phyloP scores from a whole-genome alignment of 2,113 vertebrate species.

The Istiophorus platypterus region DNA sequence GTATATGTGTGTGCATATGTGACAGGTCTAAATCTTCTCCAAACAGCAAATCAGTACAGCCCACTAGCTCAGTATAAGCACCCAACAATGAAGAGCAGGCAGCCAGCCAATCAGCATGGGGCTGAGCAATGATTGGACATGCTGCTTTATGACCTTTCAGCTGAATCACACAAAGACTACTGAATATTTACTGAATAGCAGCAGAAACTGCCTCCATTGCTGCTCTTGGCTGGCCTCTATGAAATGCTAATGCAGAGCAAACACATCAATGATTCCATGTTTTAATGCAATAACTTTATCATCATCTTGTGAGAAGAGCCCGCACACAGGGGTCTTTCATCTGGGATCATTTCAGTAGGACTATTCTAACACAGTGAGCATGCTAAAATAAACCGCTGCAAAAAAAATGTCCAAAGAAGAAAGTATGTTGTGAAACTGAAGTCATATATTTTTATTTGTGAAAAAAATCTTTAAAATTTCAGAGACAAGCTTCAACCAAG shows the following conservation, averaged over 20 bases:
- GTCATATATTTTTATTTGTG: background rate
- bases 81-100: slow-evolving; percentile 67
- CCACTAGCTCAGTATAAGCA: slow-evolving; percentile 58
- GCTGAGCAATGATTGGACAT: slow-evolving; percentile 65
- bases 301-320: slow-evolving; percentile 10
- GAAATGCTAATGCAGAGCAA: slow-evolving; percentile 45
- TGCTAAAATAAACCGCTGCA: slow-evolving; percentile 26
- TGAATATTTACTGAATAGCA: slow-evolving; percentile 43
- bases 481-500: background rate
- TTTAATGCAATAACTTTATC: slow-evolving; percentile 49
- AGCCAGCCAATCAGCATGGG: slow-evolving; percentile 68
- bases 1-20: slow-evolving; percentile 51
- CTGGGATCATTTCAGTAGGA: slow-evolving; percentile 35
- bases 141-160: slow-evolving; percentile 71
- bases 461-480: background rate
- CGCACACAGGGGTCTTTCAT: slow-evolving; percentile 40
- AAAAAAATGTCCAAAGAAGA: background rate
- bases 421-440: background rate
- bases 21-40: slow-evolving; percentile 82
- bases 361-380: slow-evolving; percentile 17
- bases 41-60: slow-evolving; percentile 79
- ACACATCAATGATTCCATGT: background rate
- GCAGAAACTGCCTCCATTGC: slow-evolving; percentile 37
- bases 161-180: slow-evolving; percentile 63
- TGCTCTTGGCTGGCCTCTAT: slow-evolving; percentile 41